Base-by-base conservation (phyloP, 2,888 invertebrate genomes). In the Xylocampa areola region DNA sequence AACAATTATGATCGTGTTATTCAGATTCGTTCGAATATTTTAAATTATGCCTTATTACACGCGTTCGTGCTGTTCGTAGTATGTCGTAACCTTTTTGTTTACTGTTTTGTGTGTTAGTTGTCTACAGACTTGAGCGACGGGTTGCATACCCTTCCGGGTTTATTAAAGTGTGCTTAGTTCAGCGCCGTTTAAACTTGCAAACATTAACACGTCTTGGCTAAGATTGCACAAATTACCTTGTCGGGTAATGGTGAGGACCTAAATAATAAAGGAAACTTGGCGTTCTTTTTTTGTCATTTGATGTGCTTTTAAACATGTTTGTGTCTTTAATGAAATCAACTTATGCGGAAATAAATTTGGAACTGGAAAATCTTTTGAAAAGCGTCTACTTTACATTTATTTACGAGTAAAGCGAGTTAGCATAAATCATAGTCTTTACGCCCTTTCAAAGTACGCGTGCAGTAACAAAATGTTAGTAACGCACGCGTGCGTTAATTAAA, bases 401-500 rank as follows among this genome's bases (percentile, higher is more conserved):
- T 50, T 39, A 52, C 41, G 32, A 39, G 49, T 16, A 41, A 52
- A 61, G 33, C 11, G 16, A 44, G 44, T 64, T 58, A 32, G 30
- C 43, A 44, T 66, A 62, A 62, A 67, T 74, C 54, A 50, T 57
- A 45, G 51, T 49, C 36, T 37, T 33, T 54, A 58, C 45, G 55
- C 49, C 58, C 59, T 54, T 55, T 51, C 36, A 27, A 44, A 49
- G 67, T 45, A 39, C 50, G 51, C 45, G 48, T 53, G 44, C 47
- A 51, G 25, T 52, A 64, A 55, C 64, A 68, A 77, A 76, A 79
- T 77, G 67, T 73, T 66, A 50, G 47, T 63, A 75, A 76, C 72
- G 78, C 77, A 81, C 77, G 77, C 76, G 64, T 77, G 63, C 55
- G 77, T 82, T 87, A 85, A 89, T 89, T 85, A 79, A 88, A 88